Base-by-base conservation (phyloP, 1,140 invertebrate genomes). In the Dendroctonus valens region DNA sequence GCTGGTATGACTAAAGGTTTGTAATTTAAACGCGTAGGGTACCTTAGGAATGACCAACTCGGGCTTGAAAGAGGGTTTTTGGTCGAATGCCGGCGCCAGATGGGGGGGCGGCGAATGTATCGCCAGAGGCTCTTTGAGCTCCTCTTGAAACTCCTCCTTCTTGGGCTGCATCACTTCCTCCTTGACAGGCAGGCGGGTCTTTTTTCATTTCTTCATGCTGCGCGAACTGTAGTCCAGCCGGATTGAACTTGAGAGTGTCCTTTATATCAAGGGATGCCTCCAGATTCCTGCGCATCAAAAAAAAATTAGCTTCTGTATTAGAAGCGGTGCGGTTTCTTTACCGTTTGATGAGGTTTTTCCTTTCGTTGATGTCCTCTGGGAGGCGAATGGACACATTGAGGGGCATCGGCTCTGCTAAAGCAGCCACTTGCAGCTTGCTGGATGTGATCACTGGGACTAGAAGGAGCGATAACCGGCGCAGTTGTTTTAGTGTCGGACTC, bases 21-120 rank as follows among this genome's bases (percentile, higher is more conserved):
- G 42, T 46, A 46, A 46, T 46, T 4, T 46, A 7, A n/a, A 44
- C n/a, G 8, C 8, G 8, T n/a, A n/a, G n/a, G 2, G 42, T 55
- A 83, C 81, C 77, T 83, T 83, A 50, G 83, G 83, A 69, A 84
- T 83, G 70, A 83, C 83, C 62, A 84, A 77, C 77, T 85, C 83
- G 15, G 83, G 82, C 78, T 85, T 85, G 57, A 74, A 73, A 5
- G 38, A 7, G 41, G 73, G 74, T 40, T 77, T 74, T 8, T 72
- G 52, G 40, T 67, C 65, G 7, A 59, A 39, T 6, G 15, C 11
- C 42, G 50, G 60, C 11, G 57, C 9, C n/a, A 65, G 42, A 12
- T 61, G 26, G 9, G 37, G n/a, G 8, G 65, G 54, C 5, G 63
- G 51, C 6, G 46, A 53, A 6, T 59, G 68, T 6, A 42, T 41